Evolutionary conservation across 2,113 vertebrate species (phyloP), one percentile per base, ranked within the genome.

Genomic region (Paradisaea rubra): DNA sequence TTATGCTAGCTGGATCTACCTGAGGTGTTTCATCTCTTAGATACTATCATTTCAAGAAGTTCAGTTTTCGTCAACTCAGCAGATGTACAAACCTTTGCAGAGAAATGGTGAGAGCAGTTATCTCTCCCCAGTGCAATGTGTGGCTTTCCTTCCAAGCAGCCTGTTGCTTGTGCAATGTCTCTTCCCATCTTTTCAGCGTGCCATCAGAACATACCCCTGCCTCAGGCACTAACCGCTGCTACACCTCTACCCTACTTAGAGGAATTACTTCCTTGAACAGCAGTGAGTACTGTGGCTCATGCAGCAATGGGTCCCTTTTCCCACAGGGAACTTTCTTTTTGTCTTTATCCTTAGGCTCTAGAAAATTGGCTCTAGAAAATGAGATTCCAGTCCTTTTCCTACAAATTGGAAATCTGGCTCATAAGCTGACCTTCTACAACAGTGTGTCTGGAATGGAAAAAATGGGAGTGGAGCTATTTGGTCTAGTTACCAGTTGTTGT

Each of bases 401-500:
- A 31, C 65, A 78, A 44, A 56, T 33, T 25, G 17, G 37, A 44
- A 35, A 66, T 90, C 64, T 86, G 86, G 47, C 71, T 93, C 56
- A 56, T 41, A 68, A 68, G 14, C 45, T 61, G 81, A 87, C 61
- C 72, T 79, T 64, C 41, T 54, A 31, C 53, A 78, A 35, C 37
- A 91, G 72, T 2, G 2, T 63, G 57, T 65, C 63, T 92, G 81
- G 69, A 81, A 72, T 92, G 73, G 86, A 93, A 96, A 91, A 50
- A 77, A 73, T 15, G 18, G 66, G 69, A 76, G 65, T 68, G 71
- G 68, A 95, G 52, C 44, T 94, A 17, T 94, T 97, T 89, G 57
- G 61, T 60, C 61, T 91, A 81, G 88, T 96, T 89, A 84, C 78
- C 90, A 74, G 33, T 94, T 96, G 33, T 81, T 94, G 70, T 94